These are phyloP conservation scores for Hephaestus fuliginosus DNA, from an alignment of 2,797 vertebrate genomes.

Conservation along the genomic window DNA sequence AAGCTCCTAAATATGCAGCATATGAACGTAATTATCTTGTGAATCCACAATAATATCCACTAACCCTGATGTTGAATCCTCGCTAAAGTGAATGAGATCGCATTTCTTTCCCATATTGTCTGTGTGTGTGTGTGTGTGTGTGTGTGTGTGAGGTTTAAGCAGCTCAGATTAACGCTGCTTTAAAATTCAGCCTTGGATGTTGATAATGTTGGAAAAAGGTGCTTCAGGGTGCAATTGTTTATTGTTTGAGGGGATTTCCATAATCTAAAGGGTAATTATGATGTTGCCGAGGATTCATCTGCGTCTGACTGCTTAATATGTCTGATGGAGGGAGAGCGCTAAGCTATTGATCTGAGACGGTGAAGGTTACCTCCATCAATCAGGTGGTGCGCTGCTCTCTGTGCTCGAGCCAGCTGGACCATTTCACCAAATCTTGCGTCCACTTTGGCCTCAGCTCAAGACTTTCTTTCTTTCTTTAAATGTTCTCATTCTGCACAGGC, in stretches of 20 bases:
- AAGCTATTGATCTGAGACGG: slow-evolving; percentile 19
- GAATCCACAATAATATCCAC: slow-evolving; percentile 4
- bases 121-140: slow-evolving; percentile 19
- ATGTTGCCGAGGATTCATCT: slow-evolving; percentile 52
- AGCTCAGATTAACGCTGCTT: slow-evolving; percentile 35
- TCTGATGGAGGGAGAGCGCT: not conserved
- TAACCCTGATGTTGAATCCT: slow-evolving; percentile 12
- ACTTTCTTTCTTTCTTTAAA: slow-evolving; percentile 14
- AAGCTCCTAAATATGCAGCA: not conserved
- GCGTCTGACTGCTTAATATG: slow-evolving; percentile 14
- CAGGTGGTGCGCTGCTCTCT: not conserved
- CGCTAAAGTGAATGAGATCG: not conserved
- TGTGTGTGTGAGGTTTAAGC: slow-evolving; percentile 21
- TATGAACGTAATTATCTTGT: not conserved
- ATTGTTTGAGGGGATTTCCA: slow-evolving; percentile 60
- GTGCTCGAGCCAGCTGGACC: slow-evolving; percentile 32
- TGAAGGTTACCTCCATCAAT: slow-evolving; percentile 50
- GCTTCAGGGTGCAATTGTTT: slow-evolving; percentile 24
- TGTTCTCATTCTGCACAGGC: not conserved
- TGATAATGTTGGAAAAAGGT: slow-evolving; percentile 12
- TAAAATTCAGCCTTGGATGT: slow-evolving; percentile 27
- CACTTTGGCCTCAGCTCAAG: slow-evolving; percentile 17
- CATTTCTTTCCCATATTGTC: not conserved
- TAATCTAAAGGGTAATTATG: slow-evolving; percentile 65
- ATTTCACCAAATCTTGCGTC: slow-evolving; percentile 20